A percentile compares a stretch with the other conserved stretches of the same genome.
phyloP scores from a whole-genome alignment of 2,888 invertebrate species.

The Geophilus truncorum region DNA sequence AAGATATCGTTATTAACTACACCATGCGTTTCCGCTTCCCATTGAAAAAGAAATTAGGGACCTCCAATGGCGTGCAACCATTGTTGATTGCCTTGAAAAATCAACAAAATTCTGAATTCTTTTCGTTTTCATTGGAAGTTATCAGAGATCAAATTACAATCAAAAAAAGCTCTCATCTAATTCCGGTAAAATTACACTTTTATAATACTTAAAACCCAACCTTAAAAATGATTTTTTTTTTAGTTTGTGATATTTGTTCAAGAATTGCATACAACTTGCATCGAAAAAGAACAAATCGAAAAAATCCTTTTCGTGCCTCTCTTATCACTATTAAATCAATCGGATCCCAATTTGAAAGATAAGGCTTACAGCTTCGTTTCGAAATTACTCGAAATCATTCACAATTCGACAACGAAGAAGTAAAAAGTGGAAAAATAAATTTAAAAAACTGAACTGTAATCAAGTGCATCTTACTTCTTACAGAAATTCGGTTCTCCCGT shows the following conservation, averaged over 20 bases:
- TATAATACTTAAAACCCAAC: too few relatives aligned
- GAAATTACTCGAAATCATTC: background rate
- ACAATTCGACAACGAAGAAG: background rate
- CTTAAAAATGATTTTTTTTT: too few relatives aligned
- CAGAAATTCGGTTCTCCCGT: background rate
- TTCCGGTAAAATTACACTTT: too few relatives aligned
- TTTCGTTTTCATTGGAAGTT: background rate
- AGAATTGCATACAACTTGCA: background rate
- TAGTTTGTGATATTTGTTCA: too few relatives aligned
- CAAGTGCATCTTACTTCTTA: too few relatives aligned
- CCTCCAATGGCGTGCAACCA: background rate
- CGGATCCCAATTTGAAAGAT: background rate
- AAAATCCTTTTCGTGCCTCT: background rate
- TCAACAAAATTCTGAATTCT: background rate
- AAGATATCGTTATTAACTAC: constrained; percentile 7
- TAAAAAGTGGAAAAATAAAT: background rate
- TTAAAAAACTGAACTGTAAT: background rate
- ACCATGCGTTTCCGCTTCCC: background rate
- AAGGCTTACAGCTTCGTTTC: background rate
- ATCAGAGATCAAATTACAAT: background rate
- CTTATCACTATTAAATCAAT: background rate
- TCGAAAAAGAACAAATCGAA: background rate
- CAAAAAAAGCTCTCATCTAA: background rate
- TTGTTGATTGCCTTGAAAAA: background rate
- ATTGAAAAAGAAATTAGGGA: background rate